Evolutionary conservation across 2,888 invertebrate genomes (phyloP), one percentile per base, ranked within the genome.

Genomic region (Tholera decimalis): DNA sequence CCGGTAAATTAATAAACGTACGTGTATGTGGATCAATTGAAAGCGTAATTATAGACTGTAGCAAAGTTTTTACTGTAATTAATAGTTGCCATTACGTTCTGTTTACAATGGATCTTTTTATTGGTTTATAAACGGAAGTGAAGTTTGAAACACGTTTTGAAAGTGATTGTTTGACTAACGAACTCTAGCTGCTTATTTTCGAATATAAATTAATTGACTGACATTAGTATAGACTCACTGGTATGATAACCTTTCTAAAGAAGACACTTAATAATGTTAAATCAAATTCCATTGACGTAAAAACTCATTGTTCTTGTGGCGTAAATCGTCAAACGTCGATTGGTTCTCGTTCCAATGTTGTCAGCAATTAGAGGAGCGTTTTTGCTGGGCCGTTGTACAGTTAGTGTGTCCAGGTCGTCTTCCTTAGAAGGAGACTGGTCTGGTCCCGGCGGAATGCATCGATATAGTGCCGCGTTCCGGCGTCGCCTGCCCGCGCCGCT

Each of bases 371-470:
- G 89, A 90, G 85, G 84, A 68, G 68, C 79, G 82, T 90, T 91
- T 91, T 91, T 91, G 86, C 89, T 54, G 63, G 72, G 79, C 85
- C 79, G 78, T 82, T 85, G 82, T 91, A 92, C 93, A 89, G 93
- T 92, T 93, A 93, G 86, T 75, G 83, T 81, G 88, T 89, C 88
- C 91, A 89, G 90, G 89, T 86, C 86, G 81, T 81, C 82, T 89
- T 85, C 93, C 93, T 79, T 93, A 92, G 83, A 93, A 86, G 93
- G 93, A 89, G 87, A 91, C 86, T 85, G 71, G 90, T 87, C 89
- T 85, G 74, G 88, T 73, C 78, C 82, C 80, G 83, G 60, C 65
- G 91, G 93, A 91, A 93, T 92, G 93, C 88, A 84, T 89, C 92
- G 88, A 89, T 91, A 92, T 89, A 87, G 91, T 84, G 83, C 85